Evolutionary conservation across 30 jellyfish, hydroid and myxozoan genomes (phyloP).

Genomic region (Haliclystus octoradiatus): DNA sequence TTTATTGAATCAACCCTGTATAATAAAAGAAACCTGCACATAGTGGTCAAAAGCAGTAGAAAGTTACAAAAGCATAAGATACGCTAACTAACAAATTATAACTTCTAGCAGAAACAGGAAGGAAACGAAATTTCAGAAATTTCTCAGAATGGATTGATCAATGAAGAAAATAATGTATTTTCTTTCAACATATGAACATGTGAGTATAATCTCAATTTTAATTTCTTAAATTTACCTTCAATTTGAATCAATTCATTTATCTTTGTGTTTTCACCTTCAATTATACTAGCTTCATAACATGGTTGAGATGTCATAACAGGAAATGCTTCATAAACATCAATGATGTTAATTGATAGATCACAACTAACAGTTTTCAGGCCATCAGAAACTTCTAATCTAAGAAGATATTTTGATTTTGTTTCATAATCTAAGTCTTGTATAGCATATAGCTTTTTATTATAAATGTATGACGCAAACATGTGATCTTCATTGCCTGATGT

Average conservation of each 20-base stretch:
- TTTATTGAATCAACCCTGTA: too few relatives aligned
- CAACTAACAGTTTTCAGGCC: not conserved
- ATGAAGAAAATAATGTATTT: too few relatives aligned
- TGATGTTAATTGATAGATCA: too few relatives aligned
- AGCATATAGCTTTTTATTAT: not conserved
- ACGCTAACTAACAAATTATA: too few relatives aligned
- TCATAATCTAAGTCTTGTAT: not conserved
- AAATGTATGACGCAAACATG: not conserved
- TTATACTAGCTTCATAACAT: slow-evolving; percentile 62
- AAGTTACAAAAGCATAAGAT: too few relatives aligned
- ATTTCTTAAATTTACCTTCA: slow-evolving; percentile 13
- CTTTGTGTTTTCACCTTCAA: slow-evolving; percentile 24
- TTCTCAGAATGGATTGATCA: too few relatives aligned
- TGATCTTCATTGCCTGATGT: not conserved
- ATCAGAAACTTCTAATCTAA: not conserved
- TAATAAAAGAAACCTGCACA: too few relatives aligned
- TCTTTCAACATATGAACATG: too few relatives aligned
- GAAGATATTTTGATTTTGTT: not conserved
- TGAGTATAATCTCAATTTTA: not conserved
- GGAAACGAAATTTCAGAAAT: too few relatives aligned
- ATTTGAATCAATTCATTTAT: not conserved
- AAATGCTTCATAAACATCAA: not conserved
- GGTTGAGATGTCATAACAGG: slow-evolving; percentile 62
- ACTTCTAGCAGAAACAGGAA: too few relatives aligned
- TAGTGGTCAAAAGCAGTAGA: too few relatives aligned